These are phyloP conservation scores for Hylia prasina DNA, from an alignment of 2,113 vertebrate genomes.

Conservation along the genomic window DNA sequence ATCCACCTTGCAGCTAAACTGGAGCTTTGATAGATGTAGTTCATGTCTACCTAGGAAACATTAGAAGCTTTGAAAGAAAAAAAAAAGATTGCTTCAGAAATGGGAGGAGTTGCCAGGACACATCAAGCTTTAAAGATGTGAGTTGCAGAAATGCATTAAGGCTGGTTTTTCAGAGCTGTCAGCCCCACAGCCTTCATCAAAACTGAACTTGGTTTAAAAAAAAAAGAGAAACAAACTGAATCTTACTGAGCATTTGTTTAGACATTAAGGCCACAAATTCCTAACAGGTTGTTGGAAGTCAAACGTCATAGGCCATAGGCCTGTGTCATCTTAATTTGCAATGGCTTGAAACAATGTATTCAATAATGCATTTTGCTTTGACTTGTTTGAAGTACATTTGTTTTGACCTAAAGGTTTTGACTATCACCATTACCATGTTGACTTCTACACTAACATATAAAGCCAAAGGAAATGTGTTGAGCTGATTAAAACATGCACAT, in stretches of 20 bases:
- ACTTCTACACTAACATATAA: neutral
- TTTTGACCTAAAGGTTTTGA: slow-evolving; percentile 26
- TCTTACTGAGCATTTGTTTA: neutral
- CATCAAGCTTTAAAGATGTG: slow-evolving; percentile 13
- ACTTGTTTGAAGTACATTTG: neutral
- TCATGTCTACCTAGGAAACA: neutral
- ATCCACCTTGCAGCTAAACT: neutral
- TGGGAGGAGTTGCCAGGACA: slow-evolving; percentile 24
- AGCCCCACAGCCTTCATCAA: neutral
- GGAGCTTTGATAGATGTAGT: neutral
- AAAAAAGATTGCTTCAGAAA: slow-evolving; percentile 6
- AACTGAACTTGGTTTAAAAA: neutral
- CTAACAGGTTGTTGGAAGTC: neutral
- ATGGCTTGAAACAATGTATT: neutral
- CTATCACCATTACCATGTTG: neutral
- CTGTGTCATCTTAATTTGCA: neutral
- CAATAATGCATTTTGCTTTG: neutral
- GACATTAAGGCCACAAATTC: neutral
- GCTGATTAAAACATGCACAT: neutral
- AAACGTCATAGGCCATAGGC: neutral
- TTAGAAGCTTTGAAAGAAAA: neutral
- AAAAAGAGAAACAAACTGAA: neutral
- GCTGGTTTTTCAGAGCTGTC: slow-evolving; percentile 9
- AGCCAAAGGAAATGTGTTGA: neutral
- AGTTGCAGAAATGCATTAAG: slow-evolving; percentile 26